Conservation (phyloP, 1,140 invertebrate species). For the Myzus persicae region DNA sequence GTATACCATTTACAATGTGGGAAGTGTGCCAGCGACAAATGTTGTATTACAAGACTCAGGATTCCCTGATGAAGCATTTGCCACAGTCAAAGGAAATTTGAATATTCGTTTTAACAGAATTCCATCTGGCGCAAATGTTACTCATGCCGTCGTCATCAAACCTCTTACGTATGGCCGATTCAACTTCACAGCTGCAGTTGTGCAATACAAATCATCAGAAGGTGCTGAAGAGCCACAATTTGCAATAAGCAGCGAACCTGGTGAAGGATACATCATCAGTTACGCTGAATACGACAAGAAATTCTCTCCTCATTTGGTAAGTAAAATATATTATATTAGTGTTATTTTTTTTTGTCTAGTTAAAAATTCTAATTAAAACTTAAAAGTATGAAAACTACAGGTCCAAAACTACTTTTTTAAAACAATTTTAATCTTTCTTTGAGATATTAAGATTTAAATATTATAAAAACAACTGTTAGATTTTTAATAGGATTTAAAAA, state of each 20-base stretch:
- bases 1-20: constrained; percentile 86
- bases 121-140: constrained; percentile 89
- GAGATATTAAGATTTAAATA: not conserved
- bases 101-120: constrained; percentile 86
- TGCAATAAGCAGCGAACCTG: constrained; percentile 92
- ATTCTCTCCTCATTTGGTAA: constrained; percentile 95
- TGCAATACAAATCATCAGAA: constrained; percentile 86
- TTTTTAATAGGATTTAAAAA: not conserved
- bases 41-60: constrained; percentile 88
- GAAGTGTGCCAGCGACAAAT: constrained; percentile 85
- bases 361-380: not conserved
- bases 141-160: constrained; percentile 90
- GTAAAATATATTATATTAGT: constrained; percentile 62
- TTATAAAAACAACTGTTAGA: no score
- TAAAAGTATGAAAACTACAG: not conserved
- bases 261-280: constrained; percentile 94
- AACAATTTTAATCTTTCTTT: not conserved
- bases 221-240: constrained; percentile 79
- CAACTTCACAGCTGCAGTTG: constrained; percentile 95
- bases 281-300: constrained; percentile 97
- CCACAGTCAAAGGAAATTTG: constrained; percentile 84
- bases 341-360: not conserved
- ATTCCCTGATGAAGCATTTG: constrained; percentile 89
- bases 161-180: constrained; percentile 92
- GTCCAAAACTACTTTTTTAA: not conserved